Percentiles rank a stretch among this genome's conserved stretches.
phyloP scores from a whole-genome alignment of 23 tunicate species.

The Clavelina lepadiformis region DNA sequence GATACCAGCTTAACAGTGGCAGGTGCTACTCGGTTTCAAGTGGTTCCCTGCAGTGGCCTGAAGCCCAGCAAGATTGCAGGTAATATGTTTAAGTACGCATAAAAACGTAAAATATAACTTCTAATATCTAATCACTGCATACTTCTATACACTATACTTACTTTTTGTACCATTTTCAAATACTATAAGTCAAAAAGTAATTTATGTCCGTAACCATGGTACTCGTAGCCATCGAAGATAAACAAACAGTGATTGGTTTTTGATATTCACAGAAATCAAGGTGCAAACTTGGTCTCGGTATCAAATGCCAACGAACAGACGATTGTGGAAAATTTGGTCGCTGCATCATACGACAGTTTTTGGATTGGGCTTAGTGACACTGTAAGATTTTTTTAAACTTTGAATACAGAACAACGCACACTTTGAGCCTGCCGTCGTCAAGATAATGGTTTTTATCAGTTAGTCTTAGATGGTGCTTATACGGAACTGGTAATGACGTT shows the following conservation, averaged over 20 bases:
- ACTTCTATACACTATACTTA: no score
- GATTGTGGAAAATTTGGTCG: constrained; percentile 18
- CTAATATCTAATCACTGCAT: no score
- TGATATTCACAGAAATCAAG: constrained; percentile 36
- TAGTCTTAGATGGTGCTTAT: no score
- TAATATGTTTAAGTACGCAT: neutral
- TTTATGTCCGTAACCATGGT: no score
- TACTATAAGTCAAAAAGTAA: no score
- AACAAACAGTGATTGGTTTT: neutral
- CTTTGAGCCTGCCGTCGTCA: no score
- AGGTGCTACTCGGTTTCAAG: constrained; percentile 39
- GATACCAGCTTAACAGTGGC: constrained; percentile 10
- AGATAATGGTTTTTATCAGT: no score
- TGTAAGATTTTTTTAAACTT: constrained; percentile 22
- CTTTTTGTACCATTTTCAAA: no score
- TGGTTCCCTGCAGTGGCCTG: constrained; percentile 29
- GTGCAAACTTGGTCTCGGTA: constrained; percentile 57
- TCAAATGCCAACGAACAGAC: constrained; percentile 37
- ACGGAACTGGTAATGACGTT: neutral
- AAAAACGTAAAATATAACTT: neutral
- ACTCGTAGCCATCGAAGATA: no score
- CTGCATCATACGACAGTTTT: neutral
- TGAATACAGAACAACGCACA: no score
- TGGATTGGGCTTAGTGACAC: constrained; percentile 84
- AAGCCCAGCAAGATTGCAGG: constrained; percentile 62